These are phyloP conservation scores for Petrocephalus sullivani DNA, from an alignment of 2,797 vertebrate species.

Conservation along the genomic window DNA sequence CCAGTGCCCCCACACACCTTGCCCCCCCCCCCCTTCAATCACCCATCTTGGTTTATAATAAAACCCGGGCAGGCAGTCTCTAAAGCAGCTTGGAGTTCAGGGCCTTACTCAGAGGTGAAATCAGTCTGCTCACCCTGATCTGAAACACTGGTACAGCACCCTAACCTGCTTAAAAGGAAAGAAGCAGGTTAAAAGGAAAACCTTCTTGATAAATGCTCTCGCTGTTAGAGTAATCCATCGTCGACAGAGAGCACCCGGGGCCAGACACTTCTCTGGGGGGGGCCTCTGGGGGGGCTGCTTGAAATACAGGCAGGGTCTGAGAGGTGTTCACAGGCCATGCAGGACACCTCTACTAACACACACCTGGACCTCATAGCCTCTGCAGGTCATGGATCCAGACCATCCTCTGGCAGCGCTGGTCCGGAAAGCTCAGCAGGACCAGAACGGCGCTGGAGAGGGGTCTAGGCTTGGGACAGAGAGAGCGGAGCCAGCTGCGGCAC, in stretches of 20 bases:
- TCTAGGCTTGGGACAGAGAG: slow-evolving; percentile 56
- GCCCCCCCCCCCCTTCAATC: neutral
- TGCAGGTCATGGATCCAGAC: slow-evolving; percentile 93
- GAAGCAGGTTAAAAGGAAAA: too few relatives aligned
- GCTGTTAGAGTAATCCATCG: neutral
- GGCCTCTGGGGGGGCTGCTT: neutral
- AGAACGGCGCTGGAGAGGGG: slow-evolving; percentile 57
- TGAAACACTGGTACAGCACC: neutral
- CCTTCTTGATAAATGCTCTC: neutral
- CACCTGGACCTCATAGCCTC: slow-evolving; percentile 62
- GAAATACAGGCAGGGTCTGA: neutral
- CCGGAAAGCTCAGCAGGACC: slow-evolving; percentile 77
- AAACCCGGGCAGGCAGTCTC: neutral
- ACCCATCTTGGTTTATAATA: neutral
- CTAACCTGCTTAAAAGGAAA: neutral
- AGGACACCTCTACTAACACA: neutral
- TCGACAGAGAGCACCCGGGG: too few relatives aligned
- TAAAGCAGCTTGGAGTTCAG: neutral
- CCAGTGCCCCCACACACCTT: neutral
- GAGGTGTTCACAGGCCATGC: neutral
- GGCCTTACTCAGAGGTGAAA: neutral
- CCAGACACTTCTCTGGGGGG: neutral
- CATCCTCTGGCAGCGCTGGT: slow-evolving; percentile 88
- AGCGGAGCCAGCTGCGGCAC: slow-evolving; percentile 42
- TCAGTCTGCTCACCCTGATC: neutral